phyloP scores from a whole-genome alignment of 2,113 vertebrate genomes.

The Corythornis cristatus region DNA sequence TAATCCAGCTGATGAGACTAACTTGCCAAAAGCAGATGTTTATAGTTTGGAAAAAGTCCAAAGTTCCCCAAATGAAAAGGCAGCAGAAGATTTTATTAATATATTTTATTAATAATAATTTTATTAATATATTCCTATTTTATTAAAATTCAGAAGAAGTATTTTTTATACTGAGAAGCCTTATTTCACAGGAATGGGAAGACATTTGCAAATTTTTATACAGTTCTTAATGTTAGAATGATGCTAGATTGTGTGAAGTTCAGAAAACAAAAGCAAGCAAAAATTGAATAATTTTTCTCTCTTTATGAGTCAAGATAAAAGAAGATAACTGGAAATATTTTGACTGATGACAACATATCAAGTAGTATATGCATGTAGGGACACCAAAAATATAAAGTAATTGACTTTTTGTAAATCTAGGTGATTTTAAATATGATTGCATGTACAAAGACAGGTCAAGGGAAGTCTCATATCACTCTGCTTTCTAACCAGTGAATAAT shows the following conservation, averaged over 20 bases:
- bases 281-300: background rate
- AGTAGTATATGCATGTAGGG: background rate
- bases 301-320: background rate
- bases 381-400: background rate
- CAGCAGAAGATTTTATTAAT: background rate
- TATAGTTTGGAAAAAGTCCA: background rate
- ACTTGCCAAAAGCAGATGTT: background rate
- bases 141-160: background rate
- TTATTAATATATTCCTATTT: background rate
- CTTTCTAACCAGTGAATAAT: background rate
- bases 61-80: background rate
- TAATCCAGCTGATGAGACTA: background rate
- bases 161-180: background rate
- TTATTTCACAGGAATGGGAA: background rate
- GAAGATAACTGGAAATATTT: background rate
- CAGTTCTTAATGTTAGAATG: background rate
- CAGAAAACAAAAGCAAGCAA: background rate
- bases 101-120: too few relatives aligned
- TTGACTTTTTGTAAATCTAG: background rate
- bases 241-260: background rate
- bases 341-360: background rate
- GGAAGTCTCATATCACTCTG: background rate
- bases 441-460: background rate
- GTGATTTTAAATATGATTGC: background rate
- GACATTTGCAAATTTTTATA: background rate